phyloP scores from a whole-genome alignment of 2,797 vertebrate species.

The Pteronotus mesoamericanus region DNA sequence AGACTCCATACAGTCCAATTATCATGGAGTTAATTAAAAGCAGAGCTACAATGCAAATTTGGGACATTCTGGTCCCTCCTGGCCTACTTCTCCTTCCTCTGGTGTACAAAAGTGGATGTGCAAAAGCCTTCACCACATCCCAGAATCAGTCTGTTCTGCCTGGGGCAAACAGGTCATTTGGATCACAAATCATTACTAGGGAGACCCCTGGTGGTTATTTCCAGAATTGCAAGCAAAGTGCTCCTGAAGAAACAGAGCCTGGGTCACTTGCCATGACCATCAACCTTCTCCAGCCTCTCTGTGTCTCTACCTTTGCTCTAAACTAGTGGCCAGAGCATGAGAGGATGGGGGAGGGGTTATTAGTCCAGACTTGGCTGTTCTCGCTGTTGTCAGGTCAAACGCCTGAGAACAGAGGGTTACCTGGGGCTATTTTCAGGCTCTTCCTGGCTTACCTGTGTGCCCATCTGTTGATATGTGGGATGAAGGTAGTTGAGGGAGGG shows the following conservation, averaged over 20 bases:
- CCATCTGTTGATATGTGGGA: neutral
- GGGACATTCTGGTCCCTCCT: neutral
- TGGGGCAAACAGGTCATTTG: neutral
- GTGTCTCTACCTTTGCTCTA: neutral
- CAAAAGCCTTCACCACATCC: neutral
- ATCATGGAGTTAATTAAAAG: neutral
- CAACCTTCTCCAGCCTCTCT: neutral
- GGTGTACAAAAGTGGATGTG: neutral
- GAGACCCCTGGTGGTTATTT: neutral
- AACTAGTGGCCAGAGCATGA: neutral
- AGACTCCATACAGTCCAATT: neutral
- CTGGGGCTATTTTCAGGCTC: neutral
- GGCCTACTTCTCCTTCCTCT: neutral
- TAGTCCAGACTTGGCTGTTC: neutral
- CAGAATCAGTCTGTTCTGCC: neutral
- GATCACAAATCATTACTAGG: neutral
- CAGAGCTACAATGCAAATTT: neutral
- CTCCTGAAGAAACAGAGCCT: neutral
- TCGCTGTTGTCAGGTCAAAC: neutral
- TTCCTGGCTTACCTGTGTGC: constrained; percentile 7
- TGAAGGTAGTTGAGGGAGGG: neutral
- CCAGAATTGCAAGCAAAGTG: constrained; percentile 15
- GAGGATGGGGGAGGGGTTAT: neutral
- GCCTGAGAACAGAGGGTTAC: neutral
- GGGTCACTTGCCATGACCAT: neutral